Evolutionary conservation across 2,113 vertebrate genomes (phyloP).

Genomic region (Enhydra lutris): DNA sequence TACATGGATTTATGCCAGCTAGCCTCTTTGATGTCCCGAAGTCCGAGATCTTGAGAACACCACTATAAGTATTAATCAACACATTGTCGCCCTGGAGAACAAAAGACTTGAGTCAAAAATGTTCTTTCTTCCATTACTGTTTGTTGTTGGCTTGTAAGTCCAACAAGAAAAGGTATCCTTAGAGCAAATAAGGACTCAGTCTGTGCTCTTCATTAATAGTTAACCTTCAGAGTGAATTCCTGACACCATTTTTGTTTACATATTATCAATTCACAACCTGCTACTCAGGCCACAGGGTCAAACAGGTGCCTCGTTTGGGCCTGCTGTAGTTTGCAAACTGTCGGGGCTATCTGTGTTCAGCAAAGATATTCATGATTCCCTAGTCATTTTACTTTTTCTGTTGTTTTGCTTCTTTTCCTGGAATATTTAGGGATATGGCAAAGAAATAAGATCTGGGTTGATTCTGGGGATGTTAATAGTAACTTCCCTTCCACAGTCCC

Average conservation of each 20-base stretch:
- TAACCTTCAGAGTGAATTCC: background rate
- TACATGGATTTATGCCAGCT: conserved; percentile 97
- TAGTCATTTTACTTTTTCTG: background rate
- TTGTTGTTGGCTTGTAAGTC: background rate
- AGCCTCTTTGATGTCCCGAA: conserved; percentile 98
- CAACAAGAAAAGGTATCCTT: conserved; percentile 1
- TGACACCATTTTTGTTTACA: background rate
- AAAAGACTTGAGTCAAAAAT: conserved; percentile 58
- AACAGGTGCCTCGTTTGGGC: background rate
- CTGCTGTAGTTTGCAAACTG: background rate
- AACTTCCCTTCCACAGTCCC: background rate
- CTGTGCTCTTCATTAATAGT: background rate
- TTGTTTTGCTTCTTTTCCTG: background rate
- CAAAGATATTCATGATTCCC: background rate
- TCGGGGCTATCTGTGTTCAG: background rate
- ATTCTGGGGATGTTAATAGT: background rate
- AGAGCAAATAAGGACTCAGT: background rate
- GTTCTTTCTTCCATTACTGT: background rate
- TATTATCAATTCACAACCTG: background rate
- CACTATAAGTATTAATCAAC: conserved; percentile 98
- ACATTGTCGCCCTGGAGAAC: conserved; percentile 95
- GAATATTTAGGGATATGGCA: background rate
- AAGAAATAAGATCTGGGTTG: background rate
- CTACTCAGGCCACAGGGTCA: background rate
- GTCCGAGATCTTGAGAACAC: conserved; percentile 98